Base-by-base conservation (phyloP, 2,888 invertebrate genomes). In the Caenorhabditis japonica region DNA sequence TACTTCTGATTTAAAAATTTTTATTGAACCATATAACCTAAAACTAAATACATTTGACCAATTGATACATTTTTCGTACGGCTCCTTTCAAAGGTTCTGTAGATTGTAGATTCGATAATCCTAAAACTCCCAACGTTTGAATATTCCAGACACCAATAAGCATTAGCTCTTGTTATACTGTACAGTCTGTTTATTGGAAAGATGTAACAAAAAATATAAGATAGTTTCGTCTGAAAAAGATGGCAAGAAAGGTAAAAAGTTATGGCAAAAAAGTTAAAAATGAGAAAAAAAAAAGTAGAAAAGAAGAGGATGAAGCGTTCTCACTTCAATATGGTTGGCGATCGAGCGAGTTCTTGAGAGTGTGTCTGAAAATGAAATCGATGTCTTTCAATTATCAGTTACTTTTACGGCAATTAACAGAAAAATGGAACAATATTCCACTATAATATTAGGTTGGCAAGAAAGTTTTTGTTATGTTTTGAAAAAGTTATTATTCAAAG, bases 271-370 rank as follows among this genome's bases (percentile, higher is more conserved):
- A 21, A 53, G 39, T 39, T 19, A 34, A 34, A 43, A 52, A 17
- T 25, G 44, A 13, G 39, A 43, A 33, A 33, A 43, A 36, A 25
- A 43, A 56, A 41, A 56, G 44, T 56, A 10, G 5, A 15, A 56
- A 46, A 38, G 30, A 52, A 53, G 30, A 49, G 47, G 58, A 55
- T 39, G 23, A 33, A 47, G 21, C 17, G 8, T 2, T 34, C 38
- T 39, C 46, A 19, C 27, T n/a, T 73, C 61, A 80, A 59, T 85
- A 85, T 13, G 83, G 82, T 41, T 75, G 82, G 25, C 85, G 83
- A 27, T 85, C 85, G 25, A 85, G 62, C 55, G 83, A 83, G 41
- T 83, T 81, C 64, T 85, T 85, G 53, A 85, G 76, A 15, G 83
- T 84, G 64, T 79, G 76, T 62, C 84, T 84, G 74, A 75, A 84